Base-by-base conservation (phyloP, 2,113 vertebrate species). In the Mesembrinibis cayennensis region DNA sequence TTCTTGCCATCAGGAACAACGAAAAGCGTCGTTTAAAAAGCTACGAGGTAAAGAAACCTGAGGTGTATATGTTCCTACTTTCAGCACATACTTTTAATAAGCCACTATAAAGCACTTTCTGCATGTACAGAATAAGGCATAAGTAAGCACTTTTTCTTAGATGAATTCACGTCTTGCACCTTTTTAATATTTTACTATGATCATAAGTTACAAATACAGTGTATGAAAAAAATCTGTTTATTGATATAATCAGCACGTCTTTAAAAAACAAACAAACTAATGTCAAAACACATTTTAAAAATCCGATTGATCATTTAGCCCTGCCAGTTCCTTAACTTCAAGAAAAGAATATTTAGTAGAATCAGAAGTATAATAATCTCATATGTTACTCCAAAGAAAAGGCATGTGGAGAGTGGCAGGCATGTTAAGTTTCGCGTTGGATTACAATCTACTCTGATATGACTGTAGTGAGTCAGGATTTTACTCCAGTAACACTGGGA, bases 211-310 rank as follows among this genome's bases (percentile, higher is more conserved):
- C 93, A 96, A 95, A 95, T 94, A 93, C 90, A 93, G 94, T 95
- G 95, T 96, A 96, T 86, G 94, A 97, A 96, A 96, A 96, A 97
- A 96, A 96, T 94, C 91, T 78, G 93, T 97, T 97, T 97, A 97
- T 97, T 97, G 95, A 97, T 97, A 96, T 95, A 96, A 93, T 96
- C 95, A 92, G 82, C 80, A 95, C 80, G 40, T 96, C 83, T 95
- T 95, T 72, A 91, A 95, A 97, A 96, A 95, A 92, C 88, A 79
- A 90, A 93, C 77, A 69, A 96, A 95, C 89, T 95, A 96, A 93
- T 79, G 92, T 87, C 95, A 91, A 96, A 97, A 96, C 93, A 96
- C 89, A 69, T 90, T 95, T 94, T 89, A 94, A 97, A 97, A 97
- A 95, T 93, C 91, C 70, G 34, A 82, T 94, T 76, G 62, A 82